A percentile compares a stretch with the other conserved stretches of the same genome.
Evolutionary conservation across 92 coral and sea anemone species (phyloP).

Genomic region (Siderastrea siderea): DNA sequence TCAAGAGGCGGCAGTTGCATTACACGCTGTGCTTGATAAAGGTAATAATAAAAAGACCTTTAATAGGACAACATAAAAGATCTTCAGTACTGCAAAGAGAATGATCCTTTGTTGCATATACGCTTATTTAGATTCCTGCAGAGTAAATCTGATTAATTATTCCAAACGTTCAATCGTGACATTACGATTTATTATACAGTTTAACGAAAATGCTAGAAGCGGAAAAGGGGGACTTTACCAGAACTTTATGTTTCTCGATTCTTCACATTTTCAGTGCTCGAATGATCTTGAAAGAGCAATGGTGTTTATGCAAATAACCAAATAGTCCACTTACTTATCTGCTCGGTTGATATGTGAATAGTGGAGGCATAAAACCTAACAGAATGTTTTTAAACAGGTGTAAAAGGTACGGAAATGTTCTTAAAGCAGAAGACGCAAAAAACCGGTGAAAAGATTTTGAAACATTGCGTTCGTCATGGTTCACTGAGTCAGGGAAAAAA

Average conservation of each 20-base stretch:
- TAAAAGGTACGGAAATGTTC: background rate
- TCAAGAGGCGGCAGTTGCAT: no score
- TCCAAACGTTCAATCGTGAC: background rate
- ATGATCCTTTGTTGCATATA: background rate
- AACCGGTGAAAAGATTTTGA: background rate
- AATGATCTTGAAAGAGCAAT: slow-evolving; percentile 15
- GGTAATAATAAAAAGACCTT: background rate
- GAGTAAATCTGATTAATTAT: background rate
- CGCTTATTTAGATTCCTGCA: background rate
- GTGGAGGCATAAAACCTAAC: background rate
- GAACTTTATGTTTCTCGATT: slow-evolving; percentile 1
- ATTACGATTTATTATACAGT: no score
- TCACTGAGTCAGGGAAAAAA: slow-evolving; percentile 2
- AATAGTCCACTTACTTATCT: background rate
- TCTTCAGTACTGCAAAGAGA: no score
- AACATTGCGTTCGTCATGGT: slow-evolving; percentile 7
- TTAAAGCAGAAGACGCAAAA: background rate
- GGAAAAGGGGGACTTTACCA: no score
- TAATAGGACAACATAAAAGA: no score
- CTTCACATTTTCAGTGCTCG: slow-evolving; percentile 30
- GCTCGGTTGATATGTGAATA: background rate
- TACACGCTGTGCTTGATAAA: background rate
- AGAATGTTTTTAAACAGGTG: background rate
- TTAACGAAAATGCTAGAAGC: no score
- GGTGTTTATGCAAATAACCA: slow-evolving; percentile 23